These are phyloP conservation scores for Pelobates fuscus DNA, from an alignment of 2,113 vertebrate genomes.

Conservation along the genomic window DNA sequence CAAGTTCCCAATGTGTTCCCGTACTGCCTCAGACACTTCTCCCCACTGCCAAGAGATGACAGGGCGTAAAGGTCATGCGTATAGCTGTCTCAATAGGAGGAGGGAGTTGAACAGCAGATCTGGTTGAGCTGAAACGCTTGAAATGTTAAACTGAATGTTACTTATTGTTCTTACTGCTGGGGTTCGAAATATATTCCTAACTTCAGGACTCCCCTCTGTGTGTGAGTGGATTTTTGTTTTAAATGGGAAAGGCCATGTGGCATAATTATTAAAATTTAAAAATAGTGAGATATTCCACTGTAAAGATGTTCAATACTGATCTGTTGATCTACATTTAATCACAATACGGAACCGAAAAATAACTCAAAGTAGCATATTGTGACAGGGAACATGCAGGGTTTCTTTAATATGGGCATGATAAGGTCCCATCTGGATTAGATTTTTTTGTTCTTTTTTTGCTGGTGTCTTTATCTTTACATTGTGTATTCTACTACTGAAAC, in stretches of 20 bases:
- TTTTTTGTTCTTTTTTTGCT: no score
- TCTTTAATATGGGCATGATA: no score
- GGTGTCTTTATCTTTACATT: no score
- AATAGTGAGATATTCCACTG: no score
- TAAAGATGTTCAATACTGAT: no score
- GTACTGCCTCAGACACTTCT: slow-evolving; percentile 30
- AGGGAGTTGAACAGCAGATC: slow-evolving; percentile 16
- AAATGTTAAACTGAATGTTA: slow-evolving; percentile 42
- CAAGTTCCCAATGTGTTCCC: slow-evolving; percentile 31
- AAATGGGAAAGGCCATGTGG: not conserved
- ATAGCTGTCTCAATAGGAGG: slow-evolving; percentile 26
- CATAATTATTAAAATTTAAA: no score
- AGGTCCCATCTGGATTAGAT: no score
- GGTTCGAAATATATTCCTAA: not conserved
- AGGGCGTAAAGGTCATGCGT: slow-evolving; percentile 44
- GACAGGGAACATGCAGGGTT: no score
- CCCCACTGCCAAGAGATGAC: slow-evolving; percentile 24
- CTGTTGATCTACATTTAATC: no score
- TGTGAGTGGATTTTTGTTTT: not conserved
- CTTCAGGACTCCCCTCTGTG: not conserved
- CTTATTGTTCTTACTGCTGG: slow-evolving; percentile 8
- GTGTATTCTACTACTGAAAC: no score
- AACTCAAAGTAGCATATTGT: no score
- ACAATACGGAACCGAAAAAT: no score
- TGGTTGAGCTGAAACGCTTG: slow-evolving; percentile 4